These are phyloP conservation scores for Malurus cyaneus DNA, from an alignment of 2,113 vertebrate species.

Conservation along the genomic window DNA sequence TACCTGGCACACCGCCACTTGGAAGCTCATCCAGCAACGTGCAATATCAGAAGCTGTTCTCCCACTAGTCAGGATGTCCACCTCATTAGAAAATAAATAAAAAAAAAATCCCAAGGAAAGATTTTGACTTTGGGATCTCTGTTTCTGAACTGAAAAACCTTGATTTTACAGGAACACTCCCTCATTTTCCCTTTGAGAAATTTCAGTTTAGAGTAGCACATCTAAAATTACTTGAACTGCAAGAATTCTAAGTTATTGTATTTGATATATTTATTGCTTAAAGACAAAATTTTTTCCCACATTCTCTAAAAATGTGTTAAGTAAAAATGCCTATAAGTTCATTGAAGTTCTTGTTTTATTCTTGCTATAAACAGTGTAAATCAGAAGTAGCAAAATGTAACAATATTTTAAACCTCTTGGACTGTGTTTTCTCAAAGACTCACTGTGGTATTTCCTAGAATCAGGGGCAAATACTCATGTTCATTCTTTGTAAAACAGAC, in stretches of 20 bases:
- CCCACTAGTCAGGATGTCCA: not conserved
- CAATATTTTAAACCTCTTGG: not conserved
- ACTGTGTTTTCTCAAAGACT: not conserved
- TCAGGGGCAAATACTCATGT: not conserved
- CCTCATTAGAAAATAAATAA: not conserved
- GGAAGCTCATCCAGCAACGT: not conserved
- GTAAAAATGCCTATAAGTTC: not conserved
- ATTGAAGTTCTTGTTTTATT: not conserved
- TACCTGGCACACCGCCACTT: not conserved
- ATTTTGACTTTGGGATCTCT: not conserved
- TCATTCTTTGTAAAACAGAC: not conserved
- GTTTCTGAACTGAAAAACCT: not conserved
- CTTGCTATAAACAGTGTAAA: not conserved
- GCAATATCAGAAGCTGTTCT: rapidly evolving
- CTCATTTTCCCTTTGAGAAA: not conserved
- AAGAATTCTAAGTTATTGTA: not conserved
- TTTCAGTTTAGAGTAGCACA: not conserved
- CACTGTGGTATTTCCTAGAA: not conserved
- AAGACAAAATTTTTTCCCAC: not conserved
- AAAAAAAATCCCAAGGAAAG: not conserved
- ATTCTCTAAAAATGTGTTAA: not conserved
- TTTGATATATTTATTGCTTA: not conserved
- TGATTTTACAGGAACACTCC: not conserved
- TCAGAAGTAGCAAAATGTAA: not conserved
- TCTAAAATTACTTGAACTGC: not conserved